phyloP scores from a whole-genome alignment of 1,140 invertebrate genomes.

The Laupala kohalensis region DNA sequence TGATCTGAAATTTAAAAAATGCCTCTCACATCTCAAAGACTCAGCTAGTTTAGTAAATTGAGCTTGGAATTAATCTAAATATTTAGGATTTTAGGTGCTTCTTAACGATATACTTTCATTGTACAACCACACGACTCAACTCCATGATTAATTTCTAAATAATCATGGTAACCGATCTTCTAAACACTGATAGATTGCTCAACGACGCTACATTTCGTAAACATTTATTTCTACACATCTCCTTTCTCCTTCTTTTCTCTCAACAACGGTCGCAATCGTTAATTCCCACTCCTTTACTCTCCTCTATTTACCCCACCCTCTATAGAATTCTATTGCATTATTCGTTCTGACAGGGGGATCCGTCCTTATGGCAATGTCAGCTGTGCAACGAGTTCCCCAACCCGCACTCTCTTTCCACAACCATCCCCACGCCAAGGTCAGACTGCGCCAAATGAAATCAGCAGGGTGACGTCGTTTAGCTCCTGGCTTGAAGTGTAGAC shows the following conservation, averaged over 20 bases:
- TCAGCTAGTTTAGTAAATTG: too few relatives aligned
- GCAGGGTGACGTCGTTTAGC: not conserved
- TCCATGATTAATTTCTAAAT: too few relatives aligned
- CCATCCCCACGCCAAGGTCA: not conserved
- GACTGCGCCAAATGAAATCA: not conserved
- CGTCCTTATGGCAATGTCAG: not conserved
- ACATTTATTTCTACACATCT: not conserved
- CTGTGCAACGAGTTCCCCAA: not conserved
- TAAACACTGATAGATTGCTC: too few relatives aligned
- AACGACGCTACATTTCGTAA: not conserved
- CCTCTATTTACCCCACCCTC: too few relatives aligned
- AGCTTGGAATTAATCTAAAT: too few relatives aligned
- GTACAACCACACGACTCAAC: too few relatives aligned
- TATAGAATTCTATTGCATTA: not conserved
- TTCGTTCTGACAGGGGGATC: not conserved
- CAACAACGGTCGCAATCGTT: not conserved
- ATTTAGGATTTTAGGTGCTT: too few relatives aligned
- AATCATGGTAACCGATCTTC: too few relatives aligned
- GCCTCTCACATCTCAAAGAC: too few relatives aligned
- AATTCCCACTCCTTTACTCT: not conserved
- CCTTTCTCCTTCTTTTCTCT: not conserved
- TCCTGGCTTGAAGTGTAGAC: not conserved
- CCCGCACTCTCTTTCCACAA: too few relatives aligned
- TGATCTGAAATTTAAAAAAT: too few relatives aligned
- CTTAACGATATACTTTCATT: too few relatives aligned